Evolutionary conservation across 1,140 invertebrate genomes (phyloP), one percentile per base, ranked within the genome.

Genomic region (Portunus trituberculatus): DNA sequence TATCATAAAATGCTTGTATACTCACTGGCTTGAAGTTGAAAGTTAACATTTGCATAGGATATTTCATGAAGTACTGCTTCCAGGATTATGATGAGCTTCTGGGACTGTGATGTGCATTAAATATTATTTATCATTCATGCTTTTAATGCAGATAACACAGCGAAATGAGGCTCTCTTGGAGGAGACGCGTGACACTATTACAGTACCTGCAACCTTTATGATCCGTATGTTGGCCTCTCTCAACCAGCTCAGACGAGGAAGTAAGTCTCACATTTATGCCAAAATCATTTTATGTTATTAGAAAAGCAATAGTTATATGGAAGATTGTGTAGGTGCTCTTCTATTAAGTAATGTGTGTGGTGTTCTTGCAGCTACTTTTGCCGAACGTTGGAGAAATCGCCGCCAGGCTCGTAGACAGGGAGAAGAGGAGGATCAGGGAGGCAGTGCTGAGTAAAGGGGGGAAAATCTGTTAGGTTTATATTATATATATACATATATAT

Each of bases 121-220:
- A 20, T 4, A 59, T 10, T 59, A 59, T 59, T 59, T 59, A 4
- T 59, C 52, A 59, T 59, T 4, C 2, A 59, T 59, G 16, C 12
- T 10, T 59, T 10, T 20, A 59, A 59, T 97, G 92, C 96, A 99
- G 98, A 97, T 99, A n/a, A 98, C 98, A 95, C 97, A 98, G 97
- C 97, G 98, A 88, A 99, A 99, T 97, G 98, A 98, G 95, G 97
- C 98, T 39, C 98, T 99, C 98, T 97, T 99, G 96, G 98, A 99
- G 97, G 98, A 99, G 97, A 99, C 98, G 12, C 98, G 98, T 97
- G 98, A 99, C 96, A 99, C 98, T 0, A 98, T 99, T 96, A 99
- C 98, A 59, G 98, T 99, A 91, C 98, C 98, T 93, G 98, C 98
- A 25, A 98, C 98, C 87, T 99, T 99, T 96, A 99, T 99, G 98